A percentile compares a stretch with the other conserved stretches of the same genome.
phyloP scores from a whole-genome alignment of 2,797 vertebrate species.

The Malacoctenus gilli region DNA sequence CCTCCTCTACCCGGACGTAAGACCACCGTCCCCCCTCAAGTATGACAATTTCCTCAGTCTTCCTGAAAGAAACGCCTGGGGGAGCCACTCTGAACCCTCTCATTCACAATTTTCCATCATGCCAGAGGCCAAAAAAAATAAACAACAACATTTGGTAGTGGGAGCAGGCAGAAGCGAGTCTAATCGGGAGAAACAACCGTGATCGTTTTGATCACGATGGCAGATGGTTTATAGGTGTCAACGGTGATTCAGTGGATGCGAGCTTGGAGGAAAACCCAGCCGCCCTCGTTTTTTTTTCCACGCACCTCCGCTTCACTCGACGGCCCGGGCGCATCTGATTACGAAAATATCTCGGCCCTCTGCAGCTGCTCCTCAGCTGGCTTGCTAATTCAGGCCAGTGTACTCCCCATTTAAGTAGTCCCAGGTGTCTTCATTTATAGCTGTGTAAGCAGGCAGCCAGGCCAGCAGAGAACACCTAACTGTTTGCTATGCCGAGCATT shows the following conservation, averaged over 20 bases:
- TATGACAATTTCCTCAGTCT: too few relatives aligned
- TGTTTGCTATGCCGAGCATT: constrained; percentile 75
- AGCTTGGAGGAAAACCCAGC: constrained; percentile 14
- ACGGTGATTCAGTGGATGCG: constrained; percentile 7
- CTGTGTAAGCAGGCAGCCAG: constrained; percentile 70
- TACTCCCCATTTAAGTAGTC: constrained; percentile 76
- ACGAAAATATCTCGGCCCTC: constrained; percentile 78
- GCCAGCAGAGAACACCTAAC: constrained; percentile 57
- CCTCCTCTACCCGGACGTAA: too few relatives aligned
- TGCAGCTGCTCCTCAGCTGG: constrained; percentile 75
- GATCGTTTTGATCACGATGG: constrained; percentile 13
- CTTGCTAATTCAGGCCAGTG: constrained; percentile 80
- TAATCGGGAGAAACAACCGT: constrained; percentile 13
- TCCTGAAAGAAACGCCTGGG: too few relatives aligned
- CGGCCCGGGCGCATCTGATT: constrained; percentile 76
- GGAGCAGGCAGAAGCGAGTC: not conserved
- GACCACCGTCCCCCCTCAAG: too few relatives aligned
- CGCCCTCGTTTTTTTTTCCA: constrained; percentile 61
- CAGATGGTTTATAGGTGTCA: constrained; percentile 13
- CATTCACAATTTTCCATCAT: constrained; percentile 2
- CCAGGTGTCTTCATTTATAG: constrained; percentile 79
- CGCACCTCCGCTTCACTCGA: constrained; percentile 66
- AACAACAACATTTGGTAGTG: not conserved
- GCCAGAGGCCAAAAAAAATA: not conserved
- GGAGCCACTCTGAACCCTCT: too few relatives aligned